These are phyloP conservation scores for Acipenser ruthenus DNA, from an alignment of 2,797 vertebrate species.

Conservation along the genomic window DNA sequence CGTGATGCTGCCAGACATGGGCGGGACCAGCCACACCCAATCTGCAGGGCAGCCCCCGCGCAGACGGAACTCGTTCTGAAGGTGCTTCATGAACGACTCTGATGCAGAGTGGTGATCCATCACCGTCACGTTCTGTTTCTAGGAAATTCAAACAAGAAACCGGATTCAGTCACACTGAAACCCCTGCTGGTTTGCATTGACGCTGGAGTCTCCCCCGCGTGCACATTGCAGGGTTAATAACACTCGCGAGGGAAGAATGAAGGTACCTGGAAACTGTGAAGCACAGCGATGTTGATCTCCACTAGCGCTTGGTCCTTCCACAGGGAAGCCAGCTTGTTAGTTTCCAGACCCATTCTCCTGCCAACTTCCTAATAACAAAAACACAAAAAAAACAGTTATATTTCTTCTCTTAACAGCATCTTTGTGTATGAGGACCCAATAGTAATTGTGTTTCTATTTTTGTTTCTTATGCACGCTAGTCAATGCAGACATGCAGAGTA, in stretches of 20 bases:
- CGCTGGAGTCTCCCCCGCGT: neutral
- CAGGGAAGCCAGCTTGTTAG: constrained; percentile 62
- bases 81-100: constrained; percentile 75
- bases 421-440: too few relatives aligned
- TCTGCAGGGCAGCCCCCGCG: constrained; percentile 75
- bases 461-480: too few relatives aligned
- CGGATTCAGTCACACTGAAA: neutral
- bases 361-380: constrained; percentile 56
- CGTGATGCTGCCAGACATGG: constrained; percentile 71
- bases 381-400: too few relatives aligned
- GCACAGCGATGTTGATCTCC: constrained; percentile 70
- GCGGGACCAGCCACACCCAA: constrained; percentile 78
- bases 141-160: neutral
- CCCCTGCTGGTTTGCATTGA: neutral
- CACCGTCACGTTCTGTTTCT: constrained; percentile 77
- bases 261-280: constrained; percentile 72
- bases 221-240: too few relatives aligned
- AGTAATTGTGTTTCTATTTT: too few relatives aligned
- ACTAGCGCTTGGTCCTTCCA: constrained; percentile 75
- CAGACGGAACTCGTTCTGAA: constrained; percentile 64
- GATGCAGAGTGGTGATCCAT: constrained; percentile 74
- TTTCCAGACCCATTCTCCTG: constrained; percentile 70
- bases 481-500: too few relatives aligned
- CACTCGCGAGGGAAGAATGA: constrained; percentile 1
- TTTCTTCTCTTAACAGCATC: too few relatives aligned